phyloP scores from a whole-genome alignment of 2,113 vertebrate species.

The Rhinichthys klamathensis region DNA sequence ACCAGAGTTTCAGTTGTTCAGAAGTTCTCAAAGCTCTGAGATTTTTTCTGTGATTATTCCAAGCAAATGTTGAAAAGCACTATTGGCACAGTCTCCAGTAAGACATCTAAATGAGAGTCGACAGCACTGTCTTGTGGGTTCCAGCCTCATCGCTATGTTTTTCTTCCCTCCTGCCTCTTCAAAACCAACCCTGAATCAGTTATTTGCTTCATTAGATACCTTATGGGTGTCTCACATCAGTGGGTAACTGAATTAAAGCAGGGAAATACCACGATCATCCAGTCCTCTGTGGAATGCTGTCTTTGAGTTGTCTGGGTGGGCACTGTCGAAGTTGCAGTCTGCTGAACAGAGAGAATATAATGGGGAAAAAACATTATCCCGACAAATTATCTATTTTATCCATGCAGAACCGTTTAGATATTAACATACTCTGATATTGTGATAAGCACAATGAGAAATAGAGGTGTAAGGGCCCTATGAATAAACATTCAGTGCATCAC shows the following conservation, averaged over 20 bases:
- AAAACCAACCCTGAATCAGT: slow-evolving; percentile 53
- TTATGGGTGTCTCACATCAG: slow-evolving; percentile 53
- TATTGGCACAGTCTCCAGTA: slow-evolving; percentile 1
- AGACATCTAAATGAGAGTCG: slow-evolving; percentile 37
- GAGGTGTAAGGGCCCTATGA: background rate
- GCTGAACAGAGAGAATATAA: slow-evolving; percentile 3
- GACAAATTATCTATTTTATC: slow-evolving; percentile 16
- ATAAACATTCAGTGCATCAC: background rate
- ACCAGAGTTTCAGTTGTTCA: background rate
- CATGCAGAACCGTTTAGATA: background rate
- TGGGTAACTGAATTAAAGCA: slow-evolving; percentile 48
- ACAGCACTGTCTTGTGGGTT: slow-evolving; percentile 8
- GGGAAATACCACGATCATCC: slow-evolving; percentile 9
- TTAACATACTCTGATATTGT: background rate
- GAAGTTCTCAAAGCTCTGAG: background rate
- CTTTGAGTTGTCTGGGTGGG: background rate
- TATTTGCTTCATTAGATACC: slow-evolving; percentile 65
- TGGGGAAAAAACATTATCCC: background rate
- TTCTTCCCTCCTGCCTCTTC: slow-evolving; percentile 37
- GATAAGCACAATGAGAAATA: background rate
- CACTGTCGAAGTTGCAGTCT: background rate
- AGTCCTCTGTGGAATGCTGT: background rate
- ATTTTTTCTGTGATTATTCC: slow-evolving; percentile 22
- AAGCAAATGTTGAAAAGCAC: background rate
- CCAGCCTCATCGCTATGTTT: slow-evolving; percentile 48